Conservation (phyloP, 2,113 vertebrate genomes). For the Seriola dumerili region DNA sequence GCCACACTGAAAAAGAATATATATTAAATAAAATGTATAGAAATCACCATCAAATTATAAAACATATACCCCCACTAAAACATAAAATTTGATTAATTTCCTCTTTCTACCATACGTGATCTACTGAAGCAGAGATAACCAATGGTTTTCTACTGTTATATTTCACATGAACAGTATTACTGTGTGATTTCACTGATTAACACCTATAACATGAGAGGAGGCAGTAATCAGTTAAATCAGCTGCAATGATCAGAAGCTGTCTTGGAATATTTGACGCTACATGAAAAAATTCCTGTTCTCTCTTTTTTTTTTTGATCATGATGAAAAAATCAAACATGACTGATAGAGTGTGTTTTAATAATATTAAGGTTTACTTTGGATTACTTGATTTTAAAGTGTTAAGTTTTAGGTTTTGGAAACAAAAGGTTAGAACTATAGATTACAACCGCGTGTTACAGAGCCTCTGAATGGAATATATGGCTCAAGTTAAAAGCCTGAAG, state of each 20-base stretch:
- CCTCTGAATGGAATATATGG: slow-evolving; percentile 10
- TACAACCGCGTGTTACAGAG: background rate
- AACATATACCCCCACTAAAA: background rate
- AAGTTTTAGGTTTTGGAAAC: background rate
- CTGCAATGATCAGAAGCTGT: too few species aligned
- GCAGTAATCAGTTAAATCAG: too few species aligned
- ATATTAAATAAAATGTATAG: background rate
- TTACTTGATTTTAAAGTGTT: background rate
- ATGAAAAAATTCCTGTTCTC: background rate
- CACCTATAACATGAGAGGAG: background rate
- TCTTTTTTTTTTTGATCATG: background rate
- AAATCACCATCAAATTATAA: background rate
- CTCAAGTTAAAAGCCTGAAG: slow-evolving; percentile 27
- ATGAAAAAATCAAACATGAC: background rate
- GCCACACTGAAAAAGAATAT: slow-evolving; percentile 6
- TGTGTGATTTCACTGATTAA: background rate
- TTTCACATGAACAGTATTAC: background rate
- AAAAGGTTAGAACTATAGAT: background rate
- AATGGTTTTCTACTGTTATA: background rate
- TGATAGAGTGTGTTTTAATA: background rate
- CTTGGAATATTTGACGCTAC: too few species aligned
- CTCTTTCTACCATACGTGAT: background rate
- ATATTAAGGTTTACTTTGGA: background rate
- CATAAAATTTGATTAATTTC: background rate
- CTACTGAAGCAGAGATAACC: background rate